Percentiles rank a stretch among this genome's conserved stretches.
Conservation (phyloP, 1,140 invertebrate species). For the Drosophila watanabei region DNA sequence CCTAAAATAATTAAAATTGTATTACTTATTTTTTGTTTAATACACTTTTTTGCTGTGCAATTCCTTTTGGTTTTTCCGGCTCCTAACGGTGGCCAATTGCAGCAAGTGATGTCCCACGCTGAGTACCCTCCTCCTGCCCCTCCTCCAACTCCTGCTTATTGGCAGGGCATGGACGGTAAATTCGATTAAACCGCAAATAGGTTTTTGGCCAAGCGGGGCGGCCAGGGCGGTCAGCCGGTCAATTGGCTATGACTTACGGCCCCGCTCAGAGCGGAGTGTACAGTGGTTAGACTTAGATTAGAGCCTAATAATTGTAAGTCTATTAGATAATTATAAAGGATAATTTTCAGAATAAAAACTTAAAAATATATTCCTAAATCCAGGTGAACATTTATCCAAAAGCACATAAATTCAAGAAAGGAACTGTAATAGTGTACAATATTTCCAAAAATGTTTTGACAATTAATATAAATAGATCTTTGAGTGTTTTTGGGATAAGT, state of each 20-base stretch:
- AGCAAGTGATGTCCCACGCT: conserved; percentile 70
- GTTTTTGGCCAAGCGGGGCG: conserved; percentile 65
- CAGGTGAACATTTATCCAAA: background rate
- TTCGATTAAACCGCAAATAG: conserved; percentile 83
- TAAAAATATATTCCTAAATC: background rate
- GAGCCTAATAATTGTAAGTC: too few species aligned
- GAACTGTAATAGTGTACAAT: background rate
- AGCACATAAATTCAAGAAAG: background rate
- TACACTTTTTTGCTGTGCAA: conserved; percentile 17
- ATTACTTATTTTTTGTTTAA: background rate
- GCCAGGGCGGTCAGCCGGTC: conserved; percentile 70
- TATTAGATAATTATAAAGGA: background rate
- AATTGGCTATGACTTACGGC: conserved; percentile 61
- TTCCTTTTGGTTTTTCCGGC: conserved; percentile 29
- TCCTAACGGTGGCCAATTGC: conserved; percentile 60
- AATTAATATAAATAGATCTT: background rate
- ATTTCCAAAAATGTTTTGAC: background rate
- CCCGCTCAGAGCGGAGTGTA: conserved; percentile 17
- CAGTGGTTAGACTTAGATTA: conserved; percentile 51
- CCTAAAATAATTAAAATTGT: background rate
- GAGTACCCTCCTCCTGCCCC: conserved; percentile 9
- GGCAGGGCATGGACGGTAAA: conserved; percentile 77
- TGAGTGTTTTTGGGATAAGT: background rate
- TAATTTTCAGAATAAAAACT: background rate
- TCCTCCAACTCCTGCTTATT: conserved; percentile 23